Conservation (phyloP, 92 coral and sea anemone genomes). For the Siderastrea siderea region DNA sequence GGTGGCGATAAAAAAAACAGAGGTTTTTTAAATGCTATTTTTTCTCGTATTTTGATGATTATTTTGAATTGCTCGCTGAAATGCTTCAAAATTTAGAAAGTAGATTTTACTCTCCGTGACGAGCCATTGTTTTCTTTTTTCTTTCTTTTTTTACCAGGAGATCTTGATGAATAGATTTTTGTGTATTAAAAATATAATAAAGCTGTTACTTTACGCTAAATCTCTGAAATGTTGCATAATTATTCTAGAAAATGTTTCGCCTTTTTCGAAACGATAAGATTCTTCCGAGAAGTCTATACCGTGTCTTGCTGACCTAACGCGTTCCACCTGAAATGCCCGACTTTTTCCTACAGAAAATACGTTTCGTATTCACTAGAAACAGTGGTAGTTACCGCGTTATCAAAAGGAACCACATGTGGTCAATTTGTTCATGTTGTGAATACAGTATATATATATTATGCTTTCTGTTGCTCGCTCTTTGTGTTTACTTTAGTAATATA, state of each 20-base stretch:
- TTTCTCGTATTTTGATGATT: conserved; percentile 4
- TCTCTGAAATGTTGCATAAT: neutral
- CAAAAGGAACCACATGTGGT: conserved; percentile 29
- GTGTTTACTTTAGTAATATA: conserved; percentile 6
- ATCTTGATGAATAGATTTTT: neutral
- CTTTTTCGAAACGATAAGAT: conserved; percentile 1
- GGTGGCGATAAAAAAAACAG: neutral
- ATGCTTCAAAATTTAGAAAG: conserved; percentile 9
- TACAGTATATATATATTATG: neutral
- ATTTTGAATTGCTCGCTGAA: neutral
- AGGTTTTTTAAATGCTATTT: neutral
- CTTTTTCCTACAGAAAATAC: conserved; percentile 28
- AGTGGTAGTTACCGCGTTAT: neutral
- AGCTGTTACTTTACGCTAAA: neutral
- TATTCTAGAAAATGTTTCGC: neutral
- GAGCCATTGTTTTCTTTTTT: neutral
- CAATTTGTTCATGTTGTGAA: conserved; percentile 36
- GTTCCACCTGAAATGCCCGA: conserved; percentile 1
- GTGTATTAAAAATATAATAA: neutral
- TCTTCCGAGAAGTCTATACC: neutral
- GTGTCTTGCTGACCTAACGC: neutral
- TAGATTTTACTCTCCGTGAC: conserved; percentile 2
- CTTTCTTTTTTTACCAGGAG: neutral
- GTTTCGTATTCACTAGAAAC: neutral
- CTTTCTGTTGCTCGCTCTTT: neutral